Percentiles rank a stretch among this genome's conserved stretches.
Evolutionary conservation across 2,888 invertebrate genomes (phyloP).

Genomic region (Ferrisia virgata): DNA sequence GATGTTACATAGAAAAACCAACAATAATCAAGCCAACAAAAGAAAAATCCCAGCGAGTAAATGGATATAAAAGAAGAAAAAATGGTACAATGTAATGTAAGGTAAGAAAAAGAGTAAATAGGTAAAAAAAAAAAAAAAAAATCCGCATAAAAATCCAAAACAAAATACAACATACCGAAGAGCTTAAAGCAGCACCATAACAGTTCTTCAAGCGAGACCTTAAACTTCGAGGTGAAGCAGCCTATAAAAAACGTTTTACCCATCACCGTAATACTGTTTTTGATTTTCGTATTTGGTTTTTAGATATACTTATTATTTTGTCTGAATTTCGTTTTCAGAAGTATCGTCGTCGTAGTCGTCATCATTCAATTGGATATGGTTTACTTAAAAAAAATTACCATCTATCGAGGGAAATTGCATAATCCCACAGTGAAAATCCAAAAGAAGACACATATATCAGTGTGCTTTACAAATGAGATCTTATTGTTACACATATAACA

Average conservation of each 20-base stretch:
- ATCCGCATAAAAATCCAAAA: conserved; percentile 13
- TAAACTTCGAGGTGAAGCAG: conserved; percentile 48
- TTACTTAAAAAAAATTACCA: conserved; percentile 48
- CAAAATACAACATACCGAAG: conserved; percentile 49
- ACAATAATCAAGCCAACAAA: neutral
- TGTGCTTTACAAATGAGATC: too few relatives aligned
- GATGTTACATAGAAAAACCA: neutral
- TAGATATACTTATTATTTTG: conserved; percentile 47
- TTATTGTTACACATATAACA: neutral
- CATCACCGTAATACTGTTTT: conserved; percentile 46
- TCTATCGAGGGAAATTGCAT: conserved; percentile 56
- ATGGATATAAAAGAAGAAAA: neutral
- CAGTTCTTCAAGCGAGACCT: conserved; percentile 48
- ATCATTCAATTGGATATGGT: conserved; percentile 50
- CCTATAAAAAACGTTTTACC: conserved; percentile 49
- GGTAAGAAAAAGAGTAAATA: neutral
- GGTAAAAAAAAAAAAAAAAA: conserved; percentile 5
- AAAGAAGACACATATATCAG: too few relatives aligned
- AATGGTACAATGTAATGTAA: neutral
- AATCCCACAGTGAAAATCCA: conserved; percentile 54
- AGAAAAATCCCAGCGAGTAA: neutral
- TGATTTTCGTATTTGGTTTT: neutral
- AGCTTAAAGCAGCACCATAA: conserved; percentile 50
- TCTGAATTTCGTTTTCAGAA: conserved; percentile 46
- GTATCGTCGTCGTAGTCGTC: conserved; percentile 48